Evolutionary conservation across 2,888 invertebrate species (phyloP).

Genomic region (Yponomeuta plumbellus): DNA sequence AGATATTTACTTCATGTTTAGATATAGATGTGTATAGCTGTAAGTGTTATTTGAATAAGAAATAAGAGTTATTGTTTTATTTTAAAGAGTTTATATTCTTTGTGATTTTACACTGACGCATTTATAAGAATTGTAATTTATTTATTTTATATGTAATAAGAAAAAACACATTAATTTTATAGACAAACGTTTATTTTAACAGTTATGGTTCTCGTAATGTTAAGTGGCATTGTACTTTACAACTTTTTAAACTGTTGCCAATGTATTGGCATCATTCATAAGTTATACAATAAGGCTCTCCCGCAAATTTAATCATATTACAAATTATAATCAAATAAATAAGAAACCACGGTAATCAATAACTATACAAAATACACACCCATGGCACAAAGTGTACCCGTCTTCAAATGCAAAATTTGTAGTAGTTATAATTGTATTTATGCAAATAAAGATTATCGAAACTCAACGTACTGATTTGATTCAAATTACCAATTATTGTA

Average conservation of each 20-base stretch:
- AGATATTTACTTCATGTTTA: no score
- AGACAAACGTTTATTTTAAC: not conserved
- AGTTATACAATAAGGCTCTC: not conserved
- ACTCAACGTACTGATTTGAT: not conserved
- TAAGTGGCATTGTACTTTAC: not conserved
- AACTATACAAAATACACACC: not conserved
- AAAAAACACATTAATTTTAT: not conserved
- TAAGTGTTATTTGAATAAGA: no score
- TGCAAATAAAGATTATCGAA: not conserved
- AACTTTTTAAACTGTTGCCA: not conserved
- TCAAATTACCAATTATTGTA: no score
- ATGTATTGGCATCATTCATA: not conserved
- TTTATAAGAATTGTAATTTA: not conserved
- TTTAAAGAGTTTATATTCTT: not conserved
- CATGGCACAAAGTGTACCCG: slow-evolving; percentile 6
- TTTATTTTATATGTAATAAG: not conserved
- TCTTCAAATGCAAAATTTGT: no score
- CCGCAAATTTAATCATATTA: not conserved
- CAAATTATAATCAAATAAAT: not conserved
- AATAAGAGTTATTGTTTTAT: no score
- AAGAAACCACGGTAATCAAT: not conserved
- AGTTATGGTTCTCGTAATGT: not conserved
- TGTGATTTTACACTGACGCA: not conserved
- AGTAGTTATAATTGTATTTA: not conserved
- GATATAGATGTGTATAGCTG: no score